Percentiles rank a stretch among this genome's conserved stretches.
These are phyloP conservation scores for Halocynthia aurantium DNA, from an alignment of 23 tunicate genomes.

Conservation along the genomic window DNA sequence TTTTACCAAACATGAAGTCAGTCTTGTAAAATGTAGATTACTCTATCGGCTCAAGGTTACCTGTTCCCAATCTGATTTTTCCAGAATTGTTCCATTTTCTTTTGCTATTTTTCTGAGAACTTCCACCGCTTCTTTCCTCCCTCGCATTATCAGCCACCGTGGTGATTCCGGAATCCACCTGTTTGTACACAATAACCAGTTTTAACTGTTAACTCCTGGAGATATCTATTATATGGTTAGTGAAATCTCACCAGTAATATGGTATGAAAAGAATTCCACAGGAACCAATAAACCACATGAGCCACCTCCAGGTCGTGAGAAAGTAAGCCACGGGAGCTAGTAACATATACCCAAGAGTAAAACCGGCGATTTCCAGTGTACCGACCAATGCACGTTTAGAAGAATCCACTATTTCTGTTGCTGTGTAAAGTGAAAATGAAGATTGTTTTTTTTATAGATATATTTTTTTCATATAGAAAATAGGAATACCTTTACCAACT, in stretches of 20 bases:
- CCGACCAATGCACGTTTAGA: constrained; percentile 17
- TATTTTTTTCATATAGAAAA: too few relatives aligned
- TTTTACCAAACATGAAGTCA: not conserved
- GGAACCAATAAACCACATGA: constrained; percentile 3
- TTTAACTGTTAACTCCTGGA: not conserved
- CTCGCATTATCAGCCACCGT: constrained; percentile 21
- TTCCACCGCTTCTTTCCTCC: constrained; percentile 13
- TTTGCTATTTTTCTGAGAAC: constrained; percentile 17
- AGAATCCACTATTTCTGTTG: constrained; percentile 6
- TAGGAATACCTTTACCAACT: too few relatives aligned
- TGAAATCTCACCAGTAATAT: constrained; percentile 26
- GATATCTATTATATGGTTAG: not conserved
- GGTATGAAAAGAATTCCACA: constrained; percentile 22
- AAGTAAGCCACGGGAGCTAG: constrained; percentile 3
- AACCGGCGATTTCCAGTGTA: not conserved
- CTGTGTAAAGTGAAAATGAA: not conserved
- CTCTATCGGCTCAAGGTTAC: not conserved
- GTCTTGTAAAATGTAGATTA: not conserved
- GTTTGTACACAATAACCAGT: not conserved
- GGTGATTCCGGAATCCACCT: constrained; percentile 35
- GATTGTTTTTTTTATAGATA: too few relatives aligned
- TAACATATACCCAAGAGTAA: constrained; percentile 15
- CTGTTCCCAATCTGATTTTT: not conserved
- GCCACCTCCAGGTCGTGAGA: constrained; percentile 8
- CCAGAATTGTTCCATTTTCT: constrained; percentile 13